Evolutionary conservation across 1,140 invertebrate genomes (phyloP), one percentile per base, ranked within the genome.

Genomic region (Eumeta japonica): DNA sequence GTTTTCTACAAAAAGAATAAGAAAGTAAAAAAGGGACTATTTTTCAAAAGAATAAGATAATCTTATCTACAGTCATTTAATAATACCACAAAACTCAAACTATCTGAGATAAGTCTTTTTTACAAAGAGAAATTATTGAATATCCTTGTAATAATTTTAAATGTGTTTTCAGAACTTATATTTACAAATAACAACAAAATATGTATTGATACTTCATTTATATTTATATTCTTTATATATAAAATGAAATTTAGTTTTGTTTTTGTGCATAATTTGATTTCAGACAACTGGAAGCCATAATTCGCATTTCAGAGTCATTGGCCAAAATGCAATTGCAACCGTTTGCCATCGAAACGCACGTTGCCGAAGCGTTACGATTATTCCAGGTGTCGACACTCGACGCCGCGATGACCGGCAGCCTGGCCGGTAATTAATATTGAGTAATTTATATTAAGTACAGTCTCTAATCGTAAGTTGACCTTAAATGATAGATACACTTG

Each of bases 331-430:
- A 93, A 51, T 66, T 99, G n/a, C 79, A 86, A 37, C 86, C 93
- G 0, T 99, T 98, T 72, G 96, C 90, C 2, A 89, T 82, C 0
- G 93, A 97, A 59, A 73, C 80, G 7, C 94, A 99, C 62, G 90
- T 99, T 0, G 90, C 96, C 48, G 97, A 99, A 76, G 93, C 97
- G 1, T 74, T 99, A n/a, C 77, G 97, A n/a, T 78, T 99, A 4
- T 99, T 99, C 70, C 91, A 97, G 78, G 96, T 98, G 1, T 99
- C 97, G 0, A 99, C 97, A 2, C 76, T 99, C 12, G 90, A 94
- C 71, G 96, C 97, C 33, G 96, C 96, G 1, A 90, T 85, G 76
- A 89, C 90, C 31, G 97, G 97, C 14, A 88, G 82, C 57, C 78
- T 99, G 31, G 83, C 91, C 43, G 91, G 89, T 90, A 78, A 62